Conservation (phyloP, 2,113 vertebrate genomes). For the Tyto alba region DNA sequence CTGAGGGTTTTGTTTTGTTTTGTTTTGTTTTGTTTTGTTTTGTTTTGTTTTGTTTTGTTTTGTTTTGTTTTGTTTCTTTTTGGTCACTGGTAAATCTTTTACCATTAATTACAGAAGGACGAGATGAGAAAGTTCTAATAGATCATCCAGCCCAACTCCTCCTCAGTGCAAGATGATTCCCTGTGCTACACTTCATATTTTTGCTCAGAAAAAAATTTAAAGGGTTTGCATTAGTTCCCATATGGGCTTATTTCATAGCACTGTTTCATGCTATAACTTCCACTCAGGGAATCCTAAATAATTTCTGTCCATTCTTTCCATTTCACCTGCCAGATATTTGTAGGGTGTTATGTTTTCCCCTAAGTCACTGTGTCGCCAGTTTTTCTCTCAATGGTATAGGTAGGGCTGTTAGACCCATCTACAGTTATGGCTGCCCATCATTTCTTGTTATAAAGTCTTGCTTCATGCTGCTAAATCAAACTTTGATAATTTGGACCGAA, state of each 20-base stretch:
- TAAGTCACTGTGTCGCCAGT: constrained; percentile 3
- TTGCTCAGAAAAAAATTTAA: constrained; percentile 14
- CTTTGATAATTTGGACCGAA: not conserved
- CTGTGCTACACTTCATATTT: constrained; percentile 41
- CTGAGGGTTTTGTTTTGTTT: not conserved
- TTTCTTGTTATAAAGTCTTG: not conserved
- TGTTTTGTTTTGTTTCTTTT: not conserved
- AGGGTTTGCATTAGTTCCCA: constrained; percentile 1
- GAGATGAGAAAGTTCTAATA: constrained; percentile 1
- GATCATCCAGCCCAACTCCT: not conserved
- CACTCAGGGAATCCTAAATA: constrained; percentile 27
- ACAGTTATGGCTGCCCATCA: not conserved
- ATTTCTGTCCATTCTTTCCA: constrained; percentile 30
- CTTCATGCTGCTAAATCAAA: not conserved
- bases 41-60: not conserved
- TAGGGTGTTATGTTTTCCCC: constrained; percentile 46
- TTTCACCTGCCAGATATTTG: constrained; percentile 48
- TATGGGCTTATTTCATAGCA: constrained; percentile 27
- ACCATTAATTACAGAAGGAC: constrained; percentile 5
- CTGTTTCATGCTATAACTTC: constrained; percentile 38
- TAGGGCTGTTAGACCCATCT: constrained; percentile 15
- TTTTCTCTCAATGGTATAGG: not conserved
- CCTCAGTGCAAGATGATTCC: not conserved
- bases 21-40: not conserved
- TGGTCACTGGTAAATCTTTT: not conserved